Evolutionary conservation across 2,113 vertebrate species (phyloP).

Genomic region (Orthonyx spaldingii): DNA sequence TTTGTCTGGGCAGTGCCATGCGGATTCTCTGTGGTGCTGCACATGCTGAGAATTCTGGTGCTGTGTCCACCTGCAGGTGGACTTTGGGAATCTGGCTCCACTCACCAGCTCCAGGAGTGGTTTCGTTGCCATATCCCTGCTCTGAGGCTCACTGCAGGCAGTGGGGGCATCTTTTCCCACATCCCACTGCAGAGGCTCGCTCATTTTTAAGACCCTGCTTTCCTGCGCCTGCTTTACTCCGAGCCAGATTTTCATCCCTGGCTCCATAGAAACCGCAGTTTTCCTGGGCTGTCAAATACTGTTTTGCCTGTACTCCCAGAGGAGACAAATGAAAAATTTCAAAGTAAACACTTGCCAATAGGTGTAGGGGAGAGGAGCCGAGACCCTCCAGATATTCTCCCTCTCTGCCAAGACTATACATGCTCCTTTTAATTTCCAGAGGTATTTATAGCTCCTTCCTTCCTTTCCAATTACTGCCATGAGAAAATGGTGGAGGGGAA

Average conservation of each 20-base stretch:
- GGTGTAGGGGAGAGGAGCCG: neutral
- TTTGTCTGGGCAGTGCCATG: fast-evolving
- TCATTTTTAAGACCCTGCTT: neutral
- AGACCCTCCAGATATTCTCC: neutral
- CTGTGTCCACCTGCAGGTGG: neutral
- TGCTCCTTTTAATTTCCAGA: neutral
- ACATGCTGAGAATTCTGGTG: fast-evolving
- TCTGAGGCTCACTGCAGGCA: neutral
- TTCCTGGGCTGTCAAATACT: neutral
- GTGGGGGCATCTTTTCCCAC: neutral
- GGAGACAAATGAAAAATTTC: neutral
- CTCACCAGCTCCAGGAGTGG: fast-evolving
- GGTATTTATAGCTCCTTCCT: constrained; percentile 30
- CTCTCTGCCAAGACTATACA: neutral
- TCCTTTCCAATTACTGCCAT: neutral
- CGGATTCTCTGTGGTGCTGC: fast-evolving
- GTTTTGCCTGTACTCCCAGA: neutral
- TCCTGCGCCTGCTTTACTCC: neutral
- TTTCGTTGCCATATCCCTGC: fast-evolving
- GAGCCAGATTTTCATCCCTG: neutral
- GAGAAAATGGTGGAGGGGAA: neutral
- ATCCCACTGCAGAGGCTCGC: fast-evolving
- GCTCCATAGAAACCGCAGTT: neutral
- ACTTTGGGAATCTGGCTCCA: fast-evolving
- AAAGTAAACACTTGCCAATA: constrained; percentile 9